Base-by-base conservation (phyloP, 1,140 invertebrate genomes). In the Aricia agestis region DNA sequence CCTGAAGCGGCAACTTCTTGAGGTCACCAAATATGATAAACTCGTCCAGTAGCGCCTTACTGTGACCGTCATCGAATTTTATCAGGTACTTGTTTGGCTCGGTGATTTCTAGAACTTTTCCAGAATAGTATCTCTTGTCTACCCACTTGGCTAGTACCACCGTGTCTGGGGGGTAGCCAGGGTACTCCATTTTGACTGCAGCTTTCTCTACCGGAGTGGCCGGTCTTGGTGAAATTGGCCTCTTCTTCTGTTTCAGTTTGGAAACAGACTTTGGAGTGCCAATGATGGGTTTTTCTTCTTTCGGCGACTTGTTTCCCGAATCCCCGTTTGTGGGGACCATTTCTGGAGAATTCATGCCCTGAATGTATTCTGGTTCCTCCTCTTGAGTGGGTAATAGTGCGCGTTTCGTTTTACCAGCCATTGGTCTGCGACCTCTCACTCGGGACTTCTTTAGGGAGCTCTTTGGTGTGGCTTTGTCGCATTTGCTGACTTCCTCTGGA, bases 141-240 rank as follows among this genome's bases (percentile, higher is more conserved):
- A 93, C 92, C 94, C 94, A 95, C 82, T 93, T 94, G 0, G 94
- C 94, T 66, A 94, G 89, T 0, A 94, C 94, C 0, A 92, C 81
- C 6, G 92, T 93, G 0, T 93, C 93, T 0, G 92, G 86, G 0
- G 88, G 69, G 69, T 78, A 86, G 0, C 86, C 89, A 4, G 86
- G 81, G 32, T 89, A 90, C 74, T 91, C 89, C 0, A 76, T 73
- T 68, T 91, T 91, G 0, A 86, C 70, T 0, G 77, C 31, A 13
- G 75, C 61, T 42, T 89, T 91, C 70, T 91, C 89, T 0, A 91
- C 89, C 1, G 89, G 89, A 6, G 89, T 91, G 0, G 86, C 84
- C 0, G 87, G 89, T 66, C 87, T 75, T 0, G 89, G 89, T 0
- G 89, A 91, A 1, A 81, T 86, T 4, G 87, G 89, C 2, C 86